Evolutionary conservation across 2,888 invertebrate genomes (phyloP).

Genomic region (Mantis religiosa): DNA sequence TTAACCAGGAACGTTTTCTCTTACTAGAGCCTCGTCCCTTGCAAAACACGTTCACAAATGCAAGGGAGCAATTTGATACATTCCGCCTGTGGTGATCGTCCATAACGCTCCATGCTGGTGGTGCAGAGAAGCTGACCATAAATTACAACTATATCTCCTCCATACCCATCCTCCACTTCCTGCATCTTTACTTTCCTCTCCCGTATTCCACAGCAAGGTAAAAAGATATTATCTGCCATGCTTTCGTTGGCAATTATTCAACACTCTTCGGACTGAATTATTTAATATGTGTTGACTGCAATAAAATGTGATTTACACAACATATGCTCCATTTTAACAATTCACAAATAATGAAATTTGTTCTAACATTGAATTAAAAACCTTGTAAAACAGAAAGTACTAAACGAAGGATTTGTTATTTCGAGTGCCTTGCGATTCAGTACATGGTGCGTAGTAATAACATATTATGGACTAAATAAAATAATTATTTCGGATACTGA

Average conservation of each 20-base stretch:
- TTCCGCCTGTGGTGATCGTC: slow-evolving; percentile 2
- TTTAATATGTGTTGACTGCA: neutral
- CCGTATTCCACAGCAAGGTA: neutral
- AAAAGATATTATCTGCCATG: neutral
- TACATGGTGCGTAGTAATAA: no score
- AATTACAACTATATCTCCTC: neutral
- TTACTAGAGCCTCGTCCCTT: neutral
- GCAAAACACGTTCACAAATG: neutral
- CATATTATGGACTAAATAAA: no score
- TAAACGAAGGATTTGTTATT: no score
- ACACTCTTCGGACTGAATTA: neutral
- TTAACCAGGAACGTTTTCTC: neutral
- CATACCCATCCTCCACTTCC: neutral
- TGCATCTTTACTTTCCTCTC: neutral
- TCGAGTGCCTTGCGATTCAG: no score
- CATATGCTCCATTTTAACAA: no score
- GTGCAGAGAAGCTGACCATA: neutral
- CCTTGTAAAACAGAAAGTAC: no score
- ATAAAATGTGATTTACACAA: neutral
- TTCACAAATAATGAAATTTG: no score
- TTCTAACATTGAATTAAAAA: no score
- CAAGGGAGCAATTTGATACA: neutral
- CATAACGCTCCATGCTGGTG: slow-evolving; percentile 1
- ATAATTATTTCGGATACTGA: no score
- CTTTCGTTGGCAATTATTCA: neutral